Conservation (phyloP, 2,888 invertebrate species). For the Drosophila borborema region DNA sequence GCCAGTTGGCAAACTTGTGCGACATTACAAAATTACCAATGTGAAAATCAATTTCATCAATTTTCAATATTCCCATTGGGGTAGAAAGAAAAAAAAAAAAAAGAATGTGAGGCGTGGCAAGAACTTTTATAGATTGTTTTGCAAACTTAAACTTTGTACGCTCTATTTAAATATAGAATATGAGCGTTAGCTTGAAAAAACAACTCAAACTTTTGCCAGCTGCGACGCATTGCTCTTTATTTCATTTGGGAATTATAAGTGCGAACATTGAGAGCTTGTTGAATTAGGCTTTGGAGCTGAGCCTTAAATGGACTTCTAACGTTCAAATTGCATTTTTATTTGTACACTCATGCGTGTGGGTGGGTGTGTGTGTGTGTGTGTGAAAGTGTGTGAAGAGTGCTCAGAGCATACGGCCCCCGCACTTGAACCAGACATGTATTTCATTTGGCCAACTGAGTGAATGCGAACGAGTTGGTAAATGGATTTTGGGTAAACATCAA, state of each 20-base stretch:
- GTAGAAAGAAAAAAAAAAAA: neutral
- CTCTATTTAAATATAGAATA: slow-evolving; percentile 1
- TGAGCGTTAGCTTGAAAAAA: neutral
- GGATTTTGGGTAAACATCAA: slow-evolving; percentile 69
- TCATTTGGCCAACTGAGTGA: slow-evolving; percentile 41
- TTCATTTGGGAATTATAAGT: slow-evolving; percentile 12
- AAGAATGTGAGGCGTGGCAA: too few species aligned
- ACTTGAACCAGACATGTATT: neutral
- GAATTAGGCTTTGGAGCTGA: slow-evolving; percentile 9
- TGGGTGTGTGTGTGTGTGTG: neutral
- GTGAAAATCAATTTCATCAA: slow-evolving; percentile 76
- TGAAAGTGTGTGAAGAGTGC: neutral
- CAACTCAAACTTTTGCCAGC: slow-evolving; percentile 7
- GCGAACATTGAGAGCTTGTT: slow-evolving; percentile 9
- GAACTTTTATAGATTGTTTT: slow-evolving; percentile 4
- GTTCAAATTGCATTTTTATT: slow-evolving; percentile 7
- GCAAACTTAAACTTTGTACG: neutral
- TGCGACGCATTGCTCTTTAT: slow-evolving; percentile 1
- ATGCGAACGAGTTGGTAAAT: slow-evolving; percentile 61
- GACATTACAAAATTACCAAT: slow-evolving; percentile 68
- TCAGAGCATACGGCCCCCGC: neutral
- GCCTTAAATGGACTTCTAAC: slow-evolving; percentile 16
- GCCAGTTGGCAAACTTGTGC: slow-evolving; percentile 39
- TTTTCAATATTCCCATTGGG: slow-evolving; percentile 51
- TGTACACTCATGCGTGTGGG: neutral